A percentile compares a stretch with the other conserved stretches of the same genome.
phyloP scores from a whole-genome alignment of 2,113 vertebrate genomes.

The Cyrtonyx montezumae region DNA sequence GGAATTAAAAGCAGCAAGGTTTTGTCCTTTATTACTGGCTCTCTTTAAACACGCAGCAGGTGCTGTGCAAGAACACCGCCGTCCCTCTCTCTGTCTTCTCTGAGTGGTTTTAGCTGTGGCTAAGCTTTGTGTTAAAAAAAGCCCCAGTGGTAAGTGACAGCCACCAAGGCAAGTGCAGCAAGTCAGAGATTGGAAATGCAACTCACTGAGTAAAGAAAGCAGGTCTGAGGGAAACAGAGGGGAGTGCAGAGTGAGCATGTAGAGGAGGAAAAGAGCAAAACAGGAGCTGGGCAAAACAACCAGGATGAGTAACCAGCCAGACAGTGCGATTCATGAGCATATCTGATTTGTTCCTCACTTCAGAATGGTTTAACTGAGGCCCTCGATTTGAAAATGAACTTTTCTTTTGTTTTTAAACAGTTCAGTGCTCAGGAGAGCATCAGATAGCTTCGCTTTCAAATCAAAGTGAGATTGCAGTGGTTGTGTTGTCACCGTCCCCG shows the following conservation, averaged over 20 bases:
- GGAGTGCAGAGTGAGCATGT: background rate
- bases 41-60: background rate
- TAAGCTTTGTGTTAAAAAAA: background rate
- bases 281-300: background rate
- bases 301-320: background rate
- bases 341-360: slow-evolving; percentile 1
- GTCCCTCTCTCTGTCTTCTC: background rate
- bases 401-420: slow-evolving; percentile 54
- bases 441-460: slow-evolving; percentile 14
- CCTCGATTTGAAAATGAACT: background rate
- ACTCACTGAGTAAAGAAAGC: background rate
- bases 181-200: background rate
- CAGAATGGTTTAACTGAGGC: background rate
- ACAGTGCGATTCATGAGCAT: rapidly evolving
- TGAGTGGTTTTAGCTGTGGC: background rate
- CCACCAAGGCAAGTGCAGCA: background rate
- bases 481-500: slow-evolving; percentile 44
- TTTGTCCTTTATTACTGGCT: background rate
- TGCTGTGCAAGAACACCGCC: background rate
- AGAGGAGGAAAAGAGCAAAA: background rate
- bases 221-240: background rate
- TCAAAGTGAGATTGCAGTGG: slow-evolving; percentile 12
- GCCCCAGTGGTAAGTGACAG: background rate
- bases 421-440: slow-evolving; percentile 38
- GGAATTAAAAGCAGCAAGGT: background rate